Percentiles rank a stretch among this genome's conserved stretches.
phyloP scores from a whole-genome alignment of 2,113 vertebrate species.

The Poeciliopsis turrubarensis region DNA sequence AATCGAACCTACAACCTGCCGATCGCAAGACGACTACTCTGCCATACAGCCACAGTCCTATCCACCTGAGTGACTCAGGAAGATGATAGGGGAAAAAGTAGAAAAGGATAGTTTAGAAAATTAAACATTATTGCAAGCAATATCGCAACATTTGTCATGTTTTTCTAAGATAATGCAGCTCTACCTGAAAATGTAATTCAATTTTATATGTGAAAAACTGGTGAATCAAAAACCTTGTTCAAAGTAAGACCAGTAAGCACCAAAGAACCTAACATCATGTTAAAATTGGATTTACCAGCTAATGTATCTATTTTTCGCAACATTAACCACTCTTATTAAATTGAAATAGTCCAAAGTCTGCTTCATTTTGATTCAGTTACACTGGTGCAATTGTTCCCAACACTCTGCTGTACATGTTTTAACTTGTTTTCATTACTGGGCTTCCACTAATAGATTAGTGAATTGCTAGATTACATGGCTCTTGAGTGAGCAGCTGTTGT shows the following conservation, averaged over 20 bases:
- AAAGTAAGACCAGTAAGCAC: no score
- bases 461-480: conserved; percentile 62
- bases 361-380: not conserved
- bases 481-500: conserved; percentile 59
- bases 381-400: not conserved
- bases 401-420: conserved; percentile 10
- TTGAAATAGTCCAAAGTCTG: not conserved
- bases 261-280: not conserved
- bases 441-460: conserved; percentile 60
- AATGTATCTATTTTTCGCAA: not conserved
- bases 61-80: no score
- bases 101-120: not conserved
- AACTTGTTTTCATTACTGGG: conserved; percentile 64
- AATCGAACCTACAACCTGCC: no score
- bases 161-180: not conserved
- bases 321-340: not conserved
- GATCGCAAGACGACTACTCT: no score
- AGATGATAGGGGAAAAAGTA: no score
- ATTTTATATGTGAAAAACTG: not conserved
- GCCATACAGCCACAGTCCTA: no score
- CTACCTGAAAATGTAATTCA: not conserved
- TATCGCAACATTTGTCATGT: not conserved
- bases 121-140: not conserved
- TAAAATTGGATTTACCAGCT: not conserved
- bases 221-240: not conserved